Conservation (phyloP, 2,113 vertebrate genomes). For the Brachyhypopomus occidentalis region DNA sequence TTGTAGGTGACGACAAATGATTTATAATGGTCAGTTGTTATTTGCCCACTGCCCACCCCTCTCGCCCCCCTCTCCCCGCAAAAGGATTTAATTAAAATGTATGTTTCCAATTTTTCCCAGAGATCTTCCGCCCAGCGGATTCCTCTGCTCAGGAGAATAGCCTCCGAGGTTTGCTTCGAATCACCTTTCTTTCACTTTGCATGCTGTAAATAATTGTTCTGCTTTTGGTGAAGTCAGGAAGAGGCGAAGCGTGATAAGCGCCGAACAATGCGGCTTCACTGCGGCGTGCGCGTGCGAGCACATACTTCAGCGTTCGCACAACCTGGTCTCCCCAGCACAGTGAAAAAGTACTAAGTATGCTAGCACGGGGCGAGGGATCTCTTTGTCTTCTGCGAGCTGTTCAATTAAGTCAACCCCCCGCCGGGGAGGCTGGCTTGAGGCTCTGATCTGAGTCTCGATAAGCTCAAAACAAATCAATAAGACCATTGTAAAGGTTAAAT, state of each 20-base stretch:
- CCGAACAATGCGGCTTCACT: not conserved
- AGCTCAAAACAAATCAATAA: constrained; percentile 55
- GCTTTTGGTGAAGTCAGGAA: not conserved
- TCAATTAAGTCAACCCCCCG: constrained; percentile 48
- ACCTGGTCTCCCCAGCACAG: not conserved
- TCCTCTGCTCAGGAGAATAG: constrained; percentile 42
- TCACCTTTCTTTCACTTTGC: constrained; percentile 48
- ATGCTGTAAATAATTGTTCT: not conserved
- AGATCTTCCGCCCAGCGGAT: constrained; percentile 83
- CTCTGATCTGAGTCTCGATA: constrained; percentile 53
- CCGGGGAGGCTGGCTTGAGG: constrained; percentile 32
- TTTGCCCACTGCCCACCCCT: constrained; percentile 66
- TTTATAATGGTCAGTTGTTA: constrained; percentile 88
- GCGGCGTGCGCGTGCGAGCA: not conserved
- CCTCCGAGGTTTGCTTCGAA: constrained; percentile 64
- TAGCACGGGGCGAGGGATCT: not conserved
- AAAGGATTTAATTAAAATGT: constrained; percentile 91
- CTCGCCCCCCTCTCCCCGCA: too few relatives aligned
- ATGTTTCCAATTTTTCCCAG: constrained; percentile 85
- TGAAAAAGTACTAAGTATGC: not conserved
- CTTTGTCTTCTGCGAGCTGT: constrained; percentile 44
- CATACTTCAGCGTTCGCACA: not conserved
- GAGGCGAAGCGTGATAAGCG: not conserved
- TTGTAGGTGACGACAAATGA: constrained; percentile 90
- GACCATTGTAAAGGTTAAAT: constrained; percentile 59